These are phyloP conservation scores for Andricus curvator DNA, from an alignment of 2,888 invertebrate species.

Conservation along the genomic window DNA sequence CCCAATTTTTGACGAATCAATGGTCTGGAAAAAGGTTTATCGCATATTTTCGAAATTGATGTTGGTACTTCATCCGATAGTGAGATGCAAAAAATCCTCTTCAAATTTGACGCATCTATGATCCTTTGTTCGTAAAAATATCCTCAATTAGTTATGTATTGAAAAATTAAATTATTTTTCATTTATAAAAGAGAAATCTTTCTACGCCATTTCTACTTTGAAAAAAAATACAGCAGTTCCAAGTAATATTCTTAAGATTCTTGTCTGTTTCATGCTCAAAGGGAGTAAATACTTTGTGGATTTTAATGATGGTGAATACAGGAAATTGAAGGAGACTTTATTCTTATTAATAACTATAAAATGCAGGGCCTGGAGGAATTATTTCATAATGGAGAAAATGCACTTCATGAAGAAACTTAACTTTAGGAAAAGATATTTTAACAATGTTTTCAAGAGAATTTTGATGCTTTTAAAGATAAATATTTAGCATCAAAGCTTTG, in stretches of 20 bases:
- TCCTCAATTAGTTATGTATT: too few species aligned
- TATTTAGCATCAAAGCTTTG: conserved; percentile 2
- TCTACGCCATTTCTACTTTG: not conserved
- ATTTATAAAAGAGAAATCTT: too few species aligned
- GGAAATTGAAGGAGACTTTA: not conserved
- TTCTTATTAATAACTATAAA: not conserved
- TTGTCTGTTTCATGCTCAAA: not conserved
- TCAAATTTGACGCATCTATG: too few species aligned
- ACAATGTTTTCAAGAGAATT: not conserved
- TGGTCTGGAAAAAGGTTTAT: too few species aligned
- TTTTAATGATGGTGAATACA: not conserved
- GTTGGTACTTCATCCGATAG: too few species aligned
- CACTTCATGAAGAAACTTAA: not conserved
- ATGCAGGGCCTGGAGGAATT: not conserved
- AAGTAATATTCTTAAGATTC: not conserved
- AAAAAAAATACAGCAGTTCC: too few species aligned
- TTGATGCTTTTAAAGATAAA: not conserved
- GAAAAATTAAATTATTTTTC: too few species aligned
- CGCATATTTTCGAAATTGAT: too few species aligned
- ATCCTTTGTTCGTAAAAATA: too few species aligned
- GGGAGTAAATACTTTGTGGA: not conserved
- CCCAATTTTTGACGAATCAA: too few species aligned
- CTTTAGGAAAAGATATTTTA: not conserved
- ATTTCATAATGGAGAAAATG: not conserved
- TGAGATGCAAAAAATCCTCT: too few species aligned